Conservation (phyloP, 2,113 vertebrate species). For the Elaphurus davidianus region DNA sequence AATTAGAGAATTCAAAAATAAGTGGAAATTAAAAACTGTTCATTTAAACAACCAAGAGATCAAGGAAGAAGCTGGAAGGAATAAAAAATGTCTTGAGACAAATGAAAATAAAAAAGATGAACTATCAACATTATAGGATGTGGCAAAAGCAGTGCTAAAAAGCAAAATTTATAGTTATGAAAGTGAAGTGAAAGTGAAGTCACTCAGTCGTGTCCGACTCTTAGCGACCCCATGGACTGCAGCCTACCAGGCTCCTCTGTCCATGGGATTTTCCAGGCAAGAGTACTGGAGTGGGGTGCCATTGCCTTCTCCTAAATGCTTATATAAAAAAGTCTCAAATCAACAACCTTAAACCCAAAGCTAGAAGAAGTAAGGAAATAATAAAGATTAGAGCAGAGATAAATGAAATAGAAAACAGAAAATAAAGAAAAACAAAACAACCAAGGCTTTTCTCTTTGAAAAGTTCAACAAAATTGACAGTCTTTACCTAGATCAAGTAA, state of each 20-base stretch:
- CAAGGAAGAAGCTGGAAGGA: background rate
- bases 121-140: background rate
- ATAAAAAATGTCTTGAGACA: background rate
- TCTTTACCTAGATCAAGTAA: background rate
- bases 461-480: background rate
- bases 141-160: background rate
- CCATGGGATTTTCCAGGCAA: too few species aligned
- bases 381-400: background rate
- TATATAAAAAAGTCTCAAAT: background rate
- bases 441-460: background rate
- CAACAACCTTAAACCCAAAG: background rate
- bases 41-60: background rate
- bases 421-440: background rate
- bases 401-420: background rate
- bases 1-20: background rate
- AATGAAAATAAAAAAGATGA: background rate
- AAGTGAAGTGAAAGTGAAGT: too few species aligned
- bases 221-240: too few species aligned
- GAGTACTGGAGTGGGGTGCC: too few species aligned
- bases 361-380: background rate
- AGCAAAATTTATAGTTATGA: background rate
- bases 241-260: too few species aligned
- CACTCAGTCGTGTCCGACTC: too few species aligned
- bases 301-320: background rate
- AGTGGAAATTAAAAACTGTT: background rate